Base-by-base conservation (phyloP, 1,140 invertebrate genomes). In the Caerostris darwini region DNA sequence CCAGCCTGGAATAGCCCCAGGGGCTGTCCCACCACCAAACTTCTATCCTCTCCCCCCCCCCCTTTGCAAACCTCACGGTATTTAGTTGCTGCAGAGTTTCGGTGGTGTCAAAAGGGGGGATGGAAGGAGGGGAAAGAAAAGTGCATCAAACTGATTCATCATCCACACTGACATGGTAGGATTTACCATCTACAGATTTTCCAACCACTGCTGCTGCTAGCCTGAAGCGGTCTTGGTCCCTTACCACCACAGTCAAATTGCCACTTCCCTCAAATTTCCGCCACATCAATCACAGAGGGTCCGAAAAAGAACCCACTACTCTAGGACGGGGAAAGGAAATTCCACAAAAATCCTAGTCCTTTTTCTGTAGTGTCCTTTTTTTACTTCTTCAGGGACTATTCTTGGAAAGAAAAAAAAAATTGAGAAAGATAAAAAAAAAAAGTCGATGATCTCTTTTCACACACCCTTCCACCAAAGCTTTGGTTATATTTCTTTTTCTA, bases 181-280 rank as follows among this genome's bases (percentile, higher is more conserved):
- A 90, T 90, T 90, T 90, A 77, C 69, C 17, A 14, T 4, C 50
- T 71, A 71, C 85, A 87, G 85, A 87, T 87, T 87, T 87, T 58
- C 85, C 7, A n/a, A n/a, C 88, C 67, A 14, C 64, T 17, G 19
- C 19, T 58, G 56, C n/a, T 59, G 8, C 7, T 19, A 61, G 77
- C 90, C 71, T 8, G 50, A 17, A 89, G 90, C 71, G 7, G 53
- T 57, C 54, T 77, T 57, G n/a, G 14, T 7, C 85, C 34, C 19
- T 34, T 6, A 69, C 69, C 56, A 59, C 88, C 34, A 56, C 90
- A 67, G 90, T 69, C 90, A 91, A 91, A 91, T 91, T 91, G 90
- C 90, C 90, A 91, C 90, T 91, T 91, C 90, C 90, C 90, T 81
- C 90, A 82, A 81, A 82, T 91, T 91, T 91, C 90, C 90, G 69